Percentiles rank a stretch among this genome's conserved stretches.
phyloP scores from a whole-genome alignment of 2,888 invertebrate species.

The Machimus atricapillus region DNA sequence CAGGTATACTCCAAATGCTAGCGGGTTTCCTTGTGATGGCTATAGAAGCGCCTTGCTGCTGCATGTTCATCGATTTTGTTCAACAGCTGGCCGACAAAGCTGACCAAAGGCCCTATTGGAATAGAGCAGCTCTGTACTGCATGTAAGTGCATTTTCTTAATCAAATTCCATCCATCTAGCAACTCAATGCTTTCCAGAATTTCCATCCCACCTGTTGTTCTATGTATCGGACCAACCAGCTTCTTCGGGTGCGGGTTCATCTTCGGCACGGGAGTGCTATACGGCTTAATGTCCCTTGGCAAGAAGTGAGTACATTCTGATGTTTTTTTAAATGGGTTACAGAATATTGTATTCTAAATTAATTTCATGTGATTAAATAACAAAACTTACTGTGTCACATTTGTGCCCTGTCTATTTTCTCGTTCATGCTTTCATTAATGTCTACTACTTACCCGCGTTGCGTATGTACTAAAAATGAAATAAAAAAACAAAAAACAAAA shows the following conservation, averaged over 20 bases:
- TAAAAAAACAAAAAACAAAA: slow-evolving; percentile 19
- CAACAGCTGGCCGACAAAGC: slow-evolving; percentile 83
- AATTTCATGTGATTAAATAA: neutral
- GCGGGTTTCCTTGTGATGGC: slow-evolving; percentile 87
- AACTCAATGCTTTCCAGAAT: slow-evolving; percentile 66
- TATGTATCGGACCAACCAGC: slow-evolving; percentile 78
- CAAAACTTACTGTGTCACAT: slow-evolving; percentile 9
- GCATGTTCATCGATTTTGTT: slow-evolving; percentile 94
- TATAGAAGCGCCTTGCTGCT: slow-evolving; percentile 96
- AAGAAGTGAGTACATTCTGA: slow-evolving; percentile 81
- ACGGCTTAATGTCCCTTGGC: slow-evolving; percentile 94
- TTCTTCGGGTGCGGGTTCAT: slow-evolving; percentile 88
- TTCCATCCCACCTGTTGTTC: slow-evolving; percentile 79
- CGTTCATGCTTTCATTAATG: slow-evolving; percentile 44
- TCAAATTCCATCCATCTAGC: neutral
- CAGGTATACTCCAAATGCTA: slow-evolving; percentile 86
- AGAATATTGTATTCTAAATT: neutral
- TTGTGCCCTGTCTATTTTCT: slow-evolving; percentile 32
- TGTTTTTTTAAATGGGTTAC: neutral
- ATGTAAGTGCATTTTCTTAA: slow-evolving; percentile 69
- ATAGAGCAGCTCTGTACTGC: slow-evolving; percentile 85
- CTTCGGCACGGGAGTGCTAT: slow-evolving; percentile 86
- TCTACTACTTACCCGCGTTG: slow-evolving; percentile 3
- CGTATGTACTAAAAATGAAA: neutral
- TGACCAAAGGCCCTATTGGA: slow-evolving; percentile 86